Base-by-base conservation (phyloP, 2,113 vertebrate genomes). In the Ptyas mucosa region DNA sequence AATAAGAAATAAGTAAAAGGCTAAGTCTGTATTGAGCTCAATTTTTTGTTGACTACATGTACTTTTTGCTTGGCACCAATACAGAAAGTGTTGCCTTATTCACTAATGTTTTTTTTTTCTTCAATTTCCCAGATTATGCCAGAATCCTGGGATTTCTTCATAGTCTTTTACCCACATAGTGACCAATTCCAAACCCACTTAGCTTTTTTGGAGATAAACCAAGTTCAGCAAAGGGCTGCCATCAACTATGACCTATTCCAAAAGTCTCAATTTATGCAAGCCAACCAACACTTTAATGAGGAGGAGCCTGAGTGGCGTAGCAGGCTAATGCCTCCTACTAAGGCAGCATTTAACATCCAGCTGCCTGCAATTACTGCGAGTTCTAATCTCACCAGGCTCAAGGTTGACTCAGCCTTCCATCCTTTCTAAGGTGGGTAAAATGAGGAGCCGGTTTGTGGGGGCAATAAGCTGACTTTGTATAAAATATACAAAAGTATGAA, bases 221-320 rank as follows among this genome's bases (percentile, higher is more conserved):
- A 81, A 39, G 34, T 81, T 81, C 69, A 39, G 15, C 69, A 39
- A 43, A 81, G 18, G 34, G 34, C 69, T 81, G 69, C 69, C 69
- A 39, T 2, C 14, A 29, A 64, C 26, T 64, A 23, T 57, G 49
- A 55, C 39, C 87, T 81, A 29, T 64, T 86, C 85, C 64, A 49
- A 24, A 85, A 89, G 10, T 51, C 55, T 93, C 85, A 93, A 53
- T 94, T 57, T 52, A 94, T 88, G 53, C 52, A 52, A 43, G 8
- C 85, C 34, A 21, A 53, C 18, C 46, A 85, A 8, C 14, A 21
- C 43, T 49, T 4, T 91, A 20, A 0, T 64, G 24, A 91, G n/a
- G n/a, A n/a, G n/a, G n/a, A n/a, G n/a, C n/a, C n/a, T n/a, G n/a
- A n/a, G n/a, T n/a, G n/a, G n/a, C n/a, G n/a, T n/a, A n/a, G n/a